These are phyloP conservation scores for Nasonia vitripennis DNA, from an alignment of 1,140 invertebrate genomes.

Conservation along the genomic window DNA sequence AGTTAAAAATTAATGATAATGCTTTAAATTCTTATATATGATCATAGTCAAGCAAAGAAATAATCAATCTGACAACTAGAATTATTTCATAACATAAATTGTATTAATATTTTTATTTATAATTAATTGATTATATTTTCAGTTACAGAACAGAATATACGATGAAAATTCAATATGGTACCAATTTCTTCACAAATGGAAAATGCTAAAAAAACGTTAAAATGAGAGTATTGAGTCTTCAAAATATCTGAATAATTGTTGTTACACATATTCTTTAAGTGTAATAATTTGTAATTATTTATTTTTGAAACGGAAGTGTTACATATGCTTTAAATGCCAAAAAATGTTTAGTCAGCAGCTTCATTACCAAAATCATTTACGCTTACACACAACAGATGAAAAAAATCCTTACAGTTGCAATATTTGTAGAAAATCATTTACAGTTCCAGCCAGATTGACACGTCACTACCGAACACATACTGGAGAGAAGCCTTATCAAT, in stretches of 20 bases:
- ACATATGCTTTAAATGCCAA: conserved; percentile 77
- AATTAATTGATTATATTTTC: not conserved
- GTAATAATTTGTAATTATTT: not conserved
- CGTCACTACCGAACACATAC: conserved; percentile 94
- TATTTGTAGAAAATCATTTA: conserved; percentile 93
- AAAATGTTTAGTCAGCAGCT: conserved; percentile 79
- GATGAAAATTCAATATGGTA: not conserved
- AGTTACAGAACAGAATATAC: not conserved
- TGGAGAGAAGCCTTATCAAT: conserved; percentile 89
- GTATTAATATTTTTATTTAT: not conserved
- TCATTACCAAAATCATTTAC: conserved; percentile 78
- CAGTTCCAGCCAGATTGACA: conserved; percentile 91
- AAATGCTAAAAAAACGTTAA: not conserved
- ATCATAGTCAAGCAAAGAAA: no score
- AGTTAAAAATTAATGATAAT: no score
- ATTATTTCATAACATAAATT: not conserved
- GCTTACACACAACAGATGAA: conserved; percentile 78
- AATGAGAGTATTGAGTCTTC: no score
- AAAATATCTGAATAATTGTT: no score
- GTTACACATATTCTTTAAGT: not conserved
- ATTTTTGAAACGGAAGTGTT: conserved; percentile 52
- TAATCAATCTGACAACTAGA: not conserved
- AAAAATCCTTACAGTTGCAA: conserved; percentile 91
- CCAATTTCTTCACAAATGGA: not conserved
- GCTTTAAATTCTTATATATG: no score